Base-by-base conservation (phyloP, 2,888 invertebrate species). In the Eupithecia subfuscata region DNA sequence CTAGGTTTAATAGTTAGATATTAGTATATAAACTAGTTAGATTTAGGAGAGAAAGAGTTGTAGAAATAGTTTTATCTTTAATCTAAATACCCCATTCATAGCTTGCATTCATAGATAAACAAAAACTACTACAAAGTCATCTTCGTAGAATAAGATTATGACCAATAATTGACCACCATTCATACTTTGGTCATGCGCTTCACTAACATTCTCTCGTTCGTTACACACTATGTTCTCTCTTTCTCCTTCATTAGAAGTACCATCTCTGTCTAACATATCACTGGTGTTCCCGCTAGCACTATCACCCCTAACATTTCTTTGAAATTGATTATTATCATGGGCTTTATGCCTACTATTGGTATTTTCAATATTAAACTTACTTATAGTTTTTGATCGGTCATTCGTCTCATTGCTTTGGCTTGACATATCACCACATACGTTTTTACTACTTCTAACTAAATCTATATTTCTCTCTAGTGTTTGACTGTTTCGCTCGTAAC, bases 151-250 rank as follows among this genome's bases (percentile, higher is more conserved):
- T 78, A 90, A 86, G 83, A 93, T 86, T 80, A 93, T 88, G 82
- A 92, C 87, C 85, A 93, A 80, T 90, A 92, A 91, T 91, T 91
- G 92, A 91, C 90, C 88, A 85, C 83, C 86, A 84, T 86, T 86
- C 79, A 80, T 82, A 81, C 85, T 79, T 79, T 80, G 86, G 84
- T 86, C 86, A 84, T 84, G 81, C 77, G 79, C 81, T 82, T 79
- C 85, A 60, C 79, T 81, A 83, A 80, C 82, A 84, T 88, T 92
- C 87, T 90, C 91, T 90, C 88, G 85, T 89, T 84, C 85, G 85
- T 89, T 90, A 82, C 83, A 83, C 84, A 84, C 85, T 83, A 86
- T 81, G 75, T 84, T 85, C 83, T 87, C 88, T 86, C 86, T 86
- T 83, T 82, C 77, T 48, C 82, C 84, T 73, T 80, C 80, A 80